A percentile compares a stretch with the other conserved stretches of the same genome.
Conservation (phyloP, 2,797 vertebrate species). For the Hypotaenidia philippensis region DNA sequence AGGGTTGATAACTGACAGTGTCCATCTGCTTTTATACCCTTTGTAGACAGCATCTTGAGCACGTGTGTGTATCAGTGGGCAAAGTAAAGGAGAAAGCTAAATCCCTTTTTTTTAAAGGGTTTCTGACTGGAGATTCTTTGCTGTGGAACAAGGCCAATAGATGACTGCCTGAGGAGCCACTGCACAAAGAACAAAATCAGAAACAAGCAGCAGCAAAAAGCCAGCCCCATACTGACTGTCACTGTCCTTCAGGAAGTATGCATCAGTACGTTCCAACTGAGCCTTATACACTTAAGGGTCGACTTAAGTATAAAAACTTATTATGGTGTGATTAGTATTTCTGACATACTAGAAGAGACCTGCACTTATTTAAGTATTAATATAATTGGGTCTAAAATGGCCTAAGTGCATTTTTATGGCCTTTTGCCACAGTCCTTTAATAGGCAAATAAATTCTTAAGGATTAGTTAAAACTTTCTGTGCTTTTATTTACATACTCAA, state of each 20-base stretch:
- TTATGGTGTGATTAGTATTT: not conserved
- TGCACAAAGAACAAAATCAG: not conserved
- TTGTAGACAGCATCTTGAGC: not conserved
- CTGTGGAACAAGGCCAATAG: not conserved
- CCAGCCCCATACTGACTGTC: not conserved
- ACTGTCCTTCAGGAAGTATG: not conserved
- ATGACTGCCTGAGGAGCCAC: not conserved
- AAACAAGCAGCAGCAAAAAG: not conserved
- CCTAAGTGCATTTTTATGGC: not conserved
- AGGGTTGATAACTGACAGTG: not conserved
- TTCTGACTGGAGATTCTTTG: not conserved
- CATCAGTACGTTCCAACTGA: not conserved
- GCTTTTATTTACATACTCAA: constrained; percentile 42
- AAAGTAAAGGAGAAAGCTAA: not conserved
- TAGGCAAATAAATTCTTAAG: constrained; percentile 37
- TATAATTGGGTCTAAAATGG: not conserved
- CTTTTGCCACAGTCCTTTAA: constrained; percentile 7
- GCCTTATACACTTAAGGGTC: not conserved
- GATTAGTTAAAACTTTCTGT: constrained; percentile 33
- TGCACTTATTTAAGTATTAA: constrained; percentile 5
- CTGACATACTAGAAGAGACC: not conserved
- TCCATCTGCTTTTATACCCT: not conserved
- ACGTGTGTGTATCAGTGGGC: fast-evolving
- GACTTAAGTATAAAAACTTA: not conserved
- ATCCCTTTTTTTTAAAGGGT: not conserved